These are phyloP conservation scores for Trogon surrucura DNA, from an alignment of 2,113 vertebrate genomes.

Conservation along the genomic window DNA sequence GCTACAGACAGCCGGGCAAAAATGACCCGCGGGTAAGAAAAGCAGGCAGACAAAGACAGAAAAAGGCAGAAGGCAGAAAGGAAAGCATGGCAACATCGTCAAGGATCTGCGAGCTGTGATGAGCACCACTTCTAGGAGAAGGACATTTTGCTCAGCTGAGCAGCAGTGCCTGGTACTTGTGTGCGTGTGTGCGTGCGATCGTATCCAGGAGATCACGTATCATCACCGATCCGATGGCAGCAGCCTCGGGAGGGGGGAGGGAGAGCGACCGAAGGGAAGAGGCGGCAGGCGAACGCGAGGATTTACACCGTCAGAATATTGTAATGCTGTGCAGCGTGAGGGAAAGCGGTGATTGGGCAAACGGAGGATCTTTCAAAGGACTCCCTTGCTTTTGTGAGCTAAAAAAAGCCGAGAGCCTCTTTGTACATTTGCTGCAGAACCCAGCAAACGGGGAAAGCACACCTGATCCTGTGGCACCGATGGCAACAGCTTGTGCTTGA, in stretches of 20 bases:
- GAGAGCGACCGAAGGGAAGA: background rate
- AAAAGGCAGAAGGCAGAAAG: conserved; percentile 70
- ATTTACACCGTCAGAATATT: conserved; percentile 60
- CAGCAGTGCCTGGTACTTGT: conserved; percentile 41
- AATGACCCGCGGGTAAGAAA: conserved; percentile 66
- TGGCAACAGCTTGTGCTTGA: background rate
- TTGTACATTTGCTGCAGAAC: background rate
- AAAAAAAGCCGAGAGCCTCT: conserved; percentile 37
- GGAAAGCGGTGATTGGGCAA: conserved; percentile 28
- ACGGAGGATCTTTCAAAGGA: conserved; percentile 35
- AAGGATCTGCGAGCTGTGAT: conserved; percentile 39
- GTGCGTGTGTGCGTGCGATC: conserved; percentile 17
- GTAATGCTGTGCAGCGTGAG: background rate
- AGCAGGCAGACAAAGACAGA: conserved; percentile 61
- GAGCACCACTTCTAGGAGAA: conserved; percentile 68
- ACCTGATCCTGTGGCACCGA: background rate
- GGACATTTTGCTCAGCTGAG: conserved; percentile 59
- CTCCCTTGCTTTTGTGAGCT: conserved; percentile 55
- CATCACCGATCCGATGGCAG: conserved; percentile 83
- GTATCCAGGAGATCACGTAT: conserved; percentile 85
- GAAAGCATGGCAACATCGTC: conserved; percentile 79
- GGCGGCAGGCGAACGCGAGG: conserved; percentile 54
- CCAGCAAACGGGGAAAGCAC: conserved; percentile 7
- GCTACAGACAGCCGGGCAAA: conserved; percentile 86
- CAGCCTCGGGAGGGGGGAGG: conserved; percentile 70